These are phyloP conservation scores for Ceratina calcarata DNA, from an alignment of 1,140 invertebrate species.

Conservation along the genomic window DNA sequence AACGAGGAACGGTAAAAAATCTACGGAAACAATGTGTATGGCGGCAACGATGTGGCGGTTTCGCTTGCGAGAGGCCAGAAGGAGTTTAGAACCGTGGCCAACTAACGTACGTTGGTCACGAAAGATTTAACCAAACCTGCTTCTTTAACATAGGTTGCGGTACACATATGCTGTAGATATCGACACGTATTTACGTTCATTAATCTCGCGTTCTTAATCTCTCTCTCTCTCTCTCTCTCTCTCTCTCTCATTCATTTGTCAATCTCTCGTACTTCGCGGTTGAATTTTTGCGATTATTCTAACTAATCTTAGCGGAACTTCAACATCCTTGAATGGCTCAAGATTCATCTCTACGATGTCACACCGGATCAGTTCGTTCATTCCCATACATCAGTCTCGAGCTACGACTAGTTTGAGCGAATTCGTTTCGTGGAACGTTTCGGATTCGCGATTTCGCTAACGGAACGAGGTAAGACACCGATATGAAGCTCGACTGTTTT, in stretches of 20 bases:
- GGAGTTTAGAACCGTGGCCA: too few species aligned
- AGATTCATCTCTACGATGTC: too few species aligned
- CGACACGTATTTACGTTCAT: slow-evolving; percentile 5
- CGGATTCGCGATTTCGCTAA: neutral
- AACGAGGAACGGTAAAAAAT: slow-evolving; percentile 45
- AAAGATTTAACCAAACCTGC: neutral
- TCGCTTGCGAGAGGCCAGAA: slow-evolving; percentile 15
- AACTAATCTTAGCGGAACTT: too few species aligned
- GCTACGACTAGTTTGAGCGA: slow-evolving; percentile 10
- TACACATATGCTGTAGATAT: slow-evolving; percentile 37
- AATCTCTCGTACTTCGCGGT: neutral
- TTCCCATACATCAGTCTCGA: slow-evolving; percentile 7
- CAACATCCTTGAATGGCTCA: too few species aligned
- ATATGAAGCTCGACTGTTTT: slow-evolving; percentile 40
- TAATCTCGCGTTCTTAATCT: slow-evolving; percentile 14
- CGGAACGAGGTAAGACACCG: slow-evolving; percentile 38
- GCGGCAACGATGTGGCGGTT: neutral
- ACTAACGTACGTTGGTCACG: neutral
- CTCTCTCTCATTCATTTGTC: too few species aligned
- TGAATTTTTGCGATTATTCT: neutral
- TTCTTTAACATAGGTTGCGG: slow-evolving; percentile 22
- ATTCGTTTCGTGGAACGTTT: neutral
- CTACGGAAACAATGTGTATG: slow-evolving; percentile 38
- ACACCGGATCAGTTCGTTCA: too few species aligned
- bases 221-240: neutral